phyloP scores from a whole-genome alignment of 1,140 invertebrate genomes.

The Zaprionus tsacasi region DNA sequence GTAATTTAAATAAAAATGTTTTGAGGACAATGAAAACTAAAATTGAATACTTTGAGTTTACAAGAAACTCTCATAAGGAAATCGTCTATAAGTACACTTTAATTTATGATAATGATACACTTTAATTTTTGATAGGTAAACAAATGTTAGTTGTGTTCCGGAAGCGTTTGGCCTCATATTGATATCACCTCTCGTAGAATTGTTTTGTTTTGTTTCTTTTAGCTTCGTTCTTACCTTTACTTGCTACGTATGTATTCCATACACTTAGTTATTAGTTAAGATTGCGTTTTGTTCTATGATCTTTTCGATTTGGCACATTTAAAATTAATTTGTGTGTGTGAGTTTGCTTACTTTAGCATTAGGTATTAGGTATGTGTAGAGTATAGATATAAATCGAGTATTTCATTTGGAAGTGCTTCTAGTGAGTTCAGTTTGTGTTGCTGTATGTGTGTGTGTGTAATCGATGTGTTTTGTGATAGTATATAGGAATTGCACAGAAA shows the following conservation, averaged over 20 bases:
- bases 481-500: conserved; percentile 80
- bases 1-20: conserved; percentile 52
- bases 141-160: conserved; percentile 29
- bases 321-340: conserved; percentile 72
- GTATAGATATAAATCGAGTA: conserved; percentile 59
- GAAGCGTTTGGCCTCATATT: conserved; percentile 80
- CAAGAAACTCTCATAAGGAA: conserved; percentile 50
- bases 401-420: conserved; percentile 72
- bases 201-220: conserved; percentile 45
- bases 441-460: conserved; percentile 30
- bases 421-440: conserved; percentile 27
- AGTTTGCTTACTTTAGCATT: conserved; percentile 21
- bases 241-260: conserved; percentile 11
- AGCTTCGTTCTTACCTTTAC: conserved; percentile 68
- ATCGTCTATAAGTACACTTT: conserved; percentile 12
- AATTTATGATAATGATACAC: conserved; percentile 12
- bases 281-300: conserved; percentile 47
- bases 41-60: conserved; percentile 70
- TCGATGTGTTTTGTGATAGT: conserved; percentile 52
- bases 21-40: conserved; percentile 64
- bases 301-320: conserved; percentile 76
- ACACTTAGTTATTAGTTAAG: conserved; percentile 34
- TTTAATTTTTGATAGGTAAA: not conserved
- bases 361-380: conserved; percentile 33
- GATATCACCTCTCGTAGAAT: conserved; percentile 76